Percentiles rank a stretch among this genome's conserved stretches.
Conservation (phyloP, 2,888 invertebrate genomes). For the Xanthia icteritia region DNA sequence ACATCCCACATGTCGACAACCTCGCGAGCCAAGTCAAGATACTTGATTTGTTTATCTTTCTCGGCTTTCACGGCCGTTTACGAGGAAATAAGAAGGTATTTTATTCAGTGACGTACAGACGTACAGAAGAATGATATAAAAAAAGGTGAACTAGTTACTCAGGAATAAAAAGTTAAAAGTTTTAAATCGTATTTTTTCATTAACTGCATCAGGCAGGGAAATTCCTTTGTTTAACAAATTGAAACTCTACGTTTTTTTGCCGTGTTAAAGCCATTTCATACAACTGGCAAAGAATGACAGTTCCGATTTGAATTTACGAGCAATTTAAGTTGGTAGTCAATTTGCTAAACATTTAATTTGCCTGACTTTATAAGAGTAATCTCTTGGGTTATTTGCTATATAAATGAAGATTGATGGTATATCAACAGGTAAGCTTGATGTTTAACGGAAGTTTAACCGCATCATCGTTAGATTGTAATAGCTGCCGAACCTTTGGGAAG, state of each 20-base stretch:
- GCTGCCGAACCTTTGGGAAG: not conserved
- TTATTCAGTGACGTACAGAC: no score
- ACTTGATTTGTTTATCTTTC: no score
- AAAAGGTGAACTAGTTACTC: no score
- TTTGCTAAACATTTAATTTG: not conserved
- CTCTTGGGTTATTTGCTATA: not conserved
- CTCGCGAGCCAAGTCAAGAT: no score
- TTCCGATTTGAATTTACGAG: not conserved
- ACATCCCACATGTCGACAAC: no score
- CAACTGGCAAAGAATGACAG: not conserved
- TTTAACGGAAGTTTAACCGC: conserved; percentile 15
- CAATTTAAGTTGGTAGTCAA: not conserved
- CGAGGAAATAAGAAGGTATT: no score
- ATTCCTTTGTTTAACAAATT: not conserved
- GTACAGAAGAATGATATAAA: no score
- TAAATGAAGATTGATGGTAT: not conserved
- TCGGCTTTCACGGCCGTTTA: no score
- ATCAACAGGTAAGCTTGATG: conserved; percentile 32
- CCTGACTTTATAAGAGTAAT: not conserved
- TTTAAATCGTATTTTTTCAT: no score
- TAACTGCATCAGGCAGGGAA: no score
- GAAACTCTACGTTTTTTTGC: not conserved
- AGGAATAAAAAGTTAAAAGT: no score
- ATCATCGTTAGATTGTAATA: conserved; percentile 17
- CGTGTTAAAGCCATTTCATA: not conserved